Evolutionary conservation across 2,888 invertebrate species (phyloP).

Genomic region (Ptychoptera albimana): DNA sequence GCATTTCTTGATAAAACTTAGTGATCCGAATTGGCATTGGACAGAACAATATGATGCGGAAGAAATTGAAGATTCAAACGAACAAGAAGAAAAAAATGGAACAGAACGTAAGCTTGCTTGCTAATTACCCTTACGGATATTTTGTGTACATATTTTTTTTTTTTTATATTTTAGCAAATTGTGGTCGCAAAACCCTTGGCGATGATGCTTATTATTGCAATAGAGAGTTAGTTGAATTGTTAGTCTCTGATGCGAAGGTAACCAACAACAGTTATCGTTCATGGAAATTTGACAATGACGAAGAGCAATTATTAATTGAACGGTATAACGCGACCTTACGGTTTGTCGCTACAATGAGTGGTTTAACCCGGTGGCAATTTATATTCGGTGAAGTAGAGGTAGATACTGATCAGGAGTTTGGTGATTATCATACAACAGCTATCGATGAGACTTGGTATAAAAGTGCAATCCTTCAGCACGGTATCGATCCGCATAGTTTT

Average conservation of each 20-base stretch:
- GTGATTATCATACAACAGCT: conserved; percentile 55
- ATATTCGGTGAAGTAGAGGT: conserved; percentile 42
- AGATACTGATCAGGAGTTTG: conserved; percentile 44
- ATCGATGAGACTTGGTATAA: conserved; percentile 87
- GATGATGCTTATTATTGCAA: conserved; percentile 70
- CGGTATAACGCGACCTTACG: conserved; percentile 58
- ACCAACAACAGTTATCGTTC: conserved; percentile 40
- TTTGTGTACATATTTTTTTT: background rate
- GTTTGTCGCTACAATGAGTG: conserved; percentile 79
- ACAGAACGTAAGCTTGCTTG: conserved; percentile 7
- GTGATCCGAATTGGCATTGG: conserved; percentile 42
- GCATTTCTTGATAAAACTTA: conserved; percentile 56
- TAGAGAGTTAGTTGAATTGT: conserved; percentile 63
- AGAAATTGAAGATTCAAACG: conserved; percentile 11
- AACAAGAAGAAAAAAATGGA: conserved; percentile 9
- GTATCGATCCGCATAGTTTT: conserved; percentile 56
- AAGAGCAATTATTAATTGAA: conserved; percentile 39
- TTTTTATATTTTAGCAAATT: conserved; percentile 35
- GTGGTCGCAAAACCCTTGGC: conserved; percentile 42
- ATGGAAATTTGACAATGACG: conserved; percentile 35
- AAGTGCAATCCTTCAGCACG: conserved; percentile 73
- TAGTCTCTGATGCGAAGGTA: conserved; percentile 75
- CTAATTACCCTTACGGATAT: background rate
- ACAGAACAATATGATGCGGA: conserved; percentile 39
- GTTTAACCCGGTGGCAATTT: conserved; percentile 76